Evolutionary conservation across 2,797 vertebrate species (phyloP).

Genomic region (Fundulus diaphanus): DNA sequence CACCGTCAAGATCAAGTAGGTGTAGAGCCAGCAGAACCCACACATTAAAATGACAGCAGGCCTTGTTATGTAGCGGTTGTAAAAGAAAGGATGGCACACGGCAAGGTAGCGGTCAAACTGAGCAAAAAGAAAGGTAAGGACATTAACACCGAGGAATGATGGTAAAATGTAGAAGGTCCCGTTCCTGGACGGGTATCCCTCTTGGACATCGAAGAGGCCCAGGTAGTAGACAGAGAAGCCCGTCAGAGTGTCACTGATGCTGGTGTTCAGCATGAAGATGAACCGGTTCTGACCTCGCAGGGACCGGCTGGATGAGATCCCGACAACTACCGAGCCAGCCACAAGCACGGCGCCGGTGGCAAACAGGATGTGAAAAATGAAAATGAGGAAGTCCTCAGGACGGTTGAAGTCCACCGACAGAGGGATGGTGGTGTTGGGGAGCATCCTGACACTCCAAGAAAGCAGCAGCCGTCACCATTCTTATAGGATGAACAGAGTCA

Average conservation of each 20-base stretch:
- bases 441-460: constrained; percentile 62
- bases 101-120: constrained; percentile 85
- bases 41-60: constrained; percentile 70
- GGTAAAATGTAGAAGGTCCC: constrained; percentile 81
- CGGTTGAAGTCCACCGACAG: constrained; percentile 79
- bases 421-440: constrained; percentile 66
- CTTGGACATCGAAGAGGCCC: constrained; percentile 84
- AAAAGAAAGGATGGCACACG: constrained; percentile 82
- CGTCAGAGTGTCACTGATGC: constrained; percentile 84
- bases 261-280: constrained; percentile 86
- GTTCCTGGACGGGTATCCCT: constrained; percentile 82
- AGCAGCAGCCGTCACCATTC: not conserved
- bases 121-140: constrained; percentile 84
- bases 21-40: constrained; percentile 82
- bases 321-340: constrained; percentile 79
- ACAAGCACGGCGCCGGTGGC: constrained; percentile 76
- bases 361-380: constrained; percentile 80
- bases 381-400: constrained; percentile 77
- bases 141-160: constrained; percentile 83
- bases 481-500: constrained; percentile 38
- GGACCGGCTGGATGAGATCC: constrained; percentile 68
- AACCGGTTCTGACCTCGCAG: constrained; percentile 83
- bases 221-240: constrained; percentile 83
- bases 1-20: constrained; percentile 76
- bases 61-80: constrained; percentile 73